These are phyloP conservation scores for Pilophorus perplexus DNA, from an alignment of 2,888 invertebrate genomes.

Conservation along the genomic window DNA sequence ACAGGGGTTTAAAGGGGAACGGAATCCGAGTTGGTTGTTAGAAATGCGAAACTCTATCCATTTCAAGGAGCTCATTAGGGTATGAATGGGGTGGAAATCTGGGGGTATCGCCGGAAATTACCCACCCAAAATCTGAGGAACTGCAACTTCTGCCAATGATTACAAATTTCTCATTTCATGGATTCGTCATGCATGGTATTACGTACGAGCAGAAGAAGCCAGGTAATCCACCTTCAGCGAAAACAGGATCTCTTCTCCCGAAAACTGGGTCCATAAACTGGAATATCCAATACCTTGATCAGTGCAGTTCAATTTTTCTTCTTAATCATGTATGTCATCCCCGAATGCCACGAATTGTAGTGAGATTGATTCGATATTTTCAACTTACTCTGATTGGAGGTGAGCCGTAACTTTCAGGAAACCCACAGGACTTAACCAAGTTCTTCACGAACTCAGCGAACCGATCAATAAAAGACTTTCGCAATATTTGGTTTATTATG, in stretches of 20 bases:
- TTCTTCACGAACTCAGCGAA: slow-evolving; percentile 30
- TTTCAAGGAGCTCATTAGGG: too few species aligned
- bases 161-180: too few species aligned
- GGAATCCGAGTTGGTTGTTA: too few species aligned
- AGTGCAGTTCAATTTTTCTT: too few species aligned
- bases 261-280: slow-evolving; percentile 45
- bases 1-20: too few species aligned
- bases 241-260: slow-evolving; percentile 41
- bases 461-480: slow-evolving; percentile 15
- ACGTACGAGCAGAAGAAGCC: slow-evolving; percentile 46
- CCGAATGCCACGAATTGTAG: too few species aligned
- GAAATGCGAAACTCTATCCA: too few species aligned
- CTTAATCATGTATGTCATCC: background rate
- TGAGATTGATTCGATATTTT: background rate
- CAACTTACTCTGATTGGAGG: slow-evolving; percentile 27
- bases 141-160: too few species aligned
- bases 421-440: slow-evolving; percentile 26
- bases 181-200: too few species aligned
- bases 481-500: slow-evolving; percentile 36
- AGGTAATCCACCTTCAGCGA: slow-evolving; percentile 41
- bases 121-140: too few species aligned
- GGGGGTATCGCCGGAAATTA: background rate
- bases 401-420: slow-evolving; percentile 22
- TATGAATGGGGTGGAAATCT: background rate
- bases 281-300: too few species aligned